Evolutionary conservation across 2,888 invertebrate genomes (phyloP).

Genomic region (Tetramorium bicarinatum): DNA sequence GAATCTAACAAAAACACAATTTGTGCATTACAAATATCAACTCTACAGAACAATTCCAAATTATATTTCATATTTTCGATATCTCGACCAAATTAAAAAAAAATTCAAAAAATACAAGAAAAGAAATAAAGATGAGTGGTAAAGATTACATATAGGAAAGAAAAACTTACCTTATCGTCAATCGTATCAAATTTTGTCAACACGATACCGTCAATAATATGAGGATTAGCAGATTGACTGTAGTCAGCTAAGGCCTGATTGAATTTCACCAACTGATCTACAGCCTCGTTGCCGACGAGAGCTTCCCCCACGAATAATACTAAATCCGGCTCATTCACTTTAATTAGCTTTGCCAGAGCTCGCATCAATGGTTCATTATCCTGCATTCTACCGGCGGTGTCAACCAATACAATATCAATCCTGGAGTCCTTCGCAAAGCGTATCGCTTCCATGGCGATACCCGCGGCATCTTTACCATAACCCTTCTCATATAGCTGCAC

Average conservation of each 20-base stretch:
- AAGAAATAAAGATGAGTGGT: not conserved
- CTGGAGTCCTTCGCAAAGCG: constrained; percentile 93
- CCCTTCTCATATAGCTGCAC: constrained; percentile 99
- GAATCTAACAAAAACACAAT: not conserved
- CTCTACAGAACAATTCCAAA: not conserved
- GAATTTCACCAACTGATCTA: constrained; percentile 99
- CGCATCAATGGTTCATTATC: constrained; percentile 99
- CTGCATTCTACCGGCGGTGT: constrained; percentile 99
- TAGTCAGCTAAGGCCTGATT: constrained; percentile 99
- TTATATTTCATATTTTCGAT: not conserved
- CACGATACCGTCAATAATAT: constrained; percentile 99
- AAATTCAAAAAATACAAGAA: not conserved
- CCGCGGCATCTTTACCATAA: constrained; percentile 99
- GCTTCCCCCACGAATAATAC: constrained; percentile 99
- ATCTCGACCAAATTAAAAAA: not conserved
- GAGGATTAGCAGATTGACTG: constrained; percentile 91
- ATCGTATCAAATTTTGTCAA: constrained; percentile 99
- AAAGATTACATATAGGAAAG: not conserved
- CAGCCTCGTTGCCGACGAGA: constrained; percentile 99
- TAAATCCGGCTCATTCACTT: constrained; percentile 98
- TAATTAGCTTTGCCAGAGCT: constrained; percentile 98
- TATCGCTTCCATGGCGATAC: constrained; percentile 99
- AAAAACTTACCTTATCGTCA: constrained; percentile 94
- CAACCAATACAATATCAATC: constrained; percentile 97
- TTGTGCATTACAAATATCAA: not conserved